Evolutionary conservation across 2,888 invertebrate genomes (phyloP).

Genomic region (Drosophila bunnanda): DNA sequence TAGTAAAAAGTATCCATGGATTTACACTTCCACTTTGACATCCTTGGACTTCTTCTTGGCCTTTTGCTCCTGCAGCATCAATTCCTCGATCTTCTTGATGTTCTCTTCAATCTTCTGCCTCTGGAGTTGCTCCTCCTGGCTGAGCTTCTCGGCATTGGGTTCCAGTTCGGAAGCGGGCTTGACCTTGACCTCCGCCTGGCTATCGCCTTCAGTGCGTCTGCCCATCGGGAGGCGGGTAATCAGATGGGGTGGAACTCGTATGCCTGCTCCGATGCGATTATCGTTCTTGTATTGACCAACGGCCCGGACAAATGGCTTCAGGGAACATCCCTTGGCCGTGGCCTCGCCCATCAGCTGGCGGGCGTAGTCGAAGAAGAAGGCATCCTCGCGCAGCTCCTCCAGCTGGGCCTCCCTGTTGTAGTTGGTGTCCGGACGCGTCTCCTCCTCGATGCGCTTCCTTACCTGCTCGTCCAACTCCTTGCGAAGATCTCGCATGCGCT

Average conservation of each 20-base stretch:
- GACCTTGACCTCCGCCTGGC: conserved; percentile 44
- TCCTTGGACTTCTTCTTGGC: conserved; percentile 7
- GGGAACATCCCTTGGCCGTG: conserved; percentile 65
- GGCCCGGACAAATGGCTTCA: conserved; percentile 73
- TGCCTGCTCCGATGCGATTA: conserved; percentile 75
- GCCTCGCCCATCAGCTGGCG: conserved; percentile 67
- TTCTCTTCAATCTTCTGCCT: conserved; percentile 46
- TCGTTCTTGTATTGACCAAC: conserved; percentile 74
- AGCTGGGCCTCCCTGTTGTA: conserved; percentile 67
- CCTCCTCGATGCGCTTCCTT: conserved; percentile 61
- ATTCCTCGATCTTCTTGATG: conserved; percentile 56
- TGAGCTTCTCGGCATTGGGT: conserved; percentile 18
- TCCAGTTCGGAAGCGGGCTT: conserved; percentile 6
- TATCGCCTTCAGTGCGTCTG: conserved; percentile 66
- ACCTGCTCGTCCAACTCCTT: conserved; percentile 66
- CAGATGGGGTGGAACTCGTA: conserved; percentile 75
- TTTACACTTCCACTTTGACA: neutral
- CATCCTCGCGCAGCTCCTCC: conserved; percentile 70
- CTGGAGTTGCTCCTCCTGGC: conserved; percentile 45
- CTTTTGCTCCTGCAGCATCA: conserved; percentile 46
- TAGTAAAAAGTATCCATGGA: neutral
- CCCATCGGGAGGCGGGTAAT: conserved; percentile 79
- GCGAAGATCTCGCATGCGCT: conserved; percentile 52
- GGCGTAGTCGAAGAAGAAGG: conserved; percentile 66
- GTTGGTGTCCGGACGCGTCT: conserved; percentile 64